Evolutionary conservation across 2,113 vertebrate genomes (phyloP).

Genomic region (Coracopsis vasa): DNA sequence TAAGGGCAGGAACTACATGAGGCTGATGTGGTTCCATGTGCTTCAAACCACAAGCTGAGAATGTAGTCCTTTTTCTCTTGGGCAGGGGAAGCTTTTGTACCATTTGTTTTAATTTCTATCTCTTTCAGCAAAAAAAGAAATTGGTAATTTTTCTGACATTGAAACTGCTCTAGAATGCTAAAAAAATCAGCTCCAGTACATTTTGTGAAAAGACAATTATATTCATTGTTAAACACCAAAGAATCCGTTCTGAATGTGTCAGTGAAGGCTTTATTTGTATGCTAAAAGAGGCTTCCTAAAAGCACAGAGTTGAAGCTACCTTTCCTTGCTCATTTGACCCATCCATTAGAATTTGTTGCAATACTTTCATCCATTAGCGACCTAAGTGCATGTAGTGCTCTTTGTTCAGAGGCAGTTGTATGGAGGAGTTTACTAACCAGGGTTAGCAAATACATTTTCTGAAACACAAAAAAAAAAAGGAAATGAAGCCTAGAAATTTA

Average conservation of each 20-base stretch:
- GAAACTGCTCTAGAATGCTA: neutral
- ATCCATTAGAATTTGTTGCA: neutral
- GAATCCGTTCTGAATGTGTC: neutral
- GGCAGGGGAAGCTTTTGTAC: neutral
- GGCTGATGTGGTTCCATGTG: neutral
- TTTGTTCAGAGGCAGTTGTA: neutral
- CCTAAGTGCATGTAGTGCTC: neutral
- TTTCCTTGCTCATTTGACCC: neutral
- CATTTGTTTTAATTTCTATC: neutral
- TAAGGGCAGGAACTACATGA: neutral
- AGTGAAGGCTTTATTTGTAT: neutral
- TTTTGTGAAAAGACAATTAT: neutral
- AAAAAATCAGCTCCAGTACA: neutral
- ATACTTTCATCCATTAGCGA: neutral
- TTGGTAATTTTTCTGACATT: neutral
- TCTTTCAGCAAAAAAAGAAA: neutral
- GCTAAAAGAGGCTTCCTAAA: neutral
- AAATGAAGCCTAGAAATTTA: conserved; percentile 28
- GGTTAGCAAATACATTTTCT: neutral
- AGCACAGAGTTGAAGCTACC: neutral
- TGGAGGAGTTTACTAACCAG: neutral
- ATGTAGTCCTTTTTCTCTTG: neutral
- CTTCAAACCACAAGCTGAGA: neutral
- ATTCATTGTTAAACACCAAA: neutral
- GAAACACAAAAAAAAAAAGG: neutral